Conservation (phyloP, 2,113 vertebrate genomes). For the Sciurus niger region DNA sequence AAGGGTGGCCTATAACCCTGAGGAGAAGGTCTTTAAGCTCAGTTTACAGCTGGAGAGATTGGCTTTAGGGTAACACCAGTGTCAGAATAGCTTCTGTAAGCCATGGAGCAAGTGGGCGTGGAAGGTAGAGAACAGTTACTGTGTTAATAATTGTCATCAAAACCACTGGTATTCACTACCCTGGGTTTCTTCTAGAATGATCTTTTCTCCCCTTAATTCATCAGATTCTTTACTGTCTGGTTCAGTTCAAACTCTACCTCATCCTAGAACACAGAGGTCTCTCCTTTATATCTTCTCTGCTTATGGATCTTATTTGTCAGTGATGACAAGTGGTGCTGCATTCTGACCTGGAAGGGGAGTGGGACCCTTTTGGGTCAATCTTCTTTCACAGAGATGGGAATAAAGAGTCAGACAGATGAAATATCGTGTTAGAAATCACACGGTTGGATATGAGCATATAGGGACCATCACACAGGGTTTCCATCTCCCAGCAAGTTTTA, state of each 20-base stretch:
- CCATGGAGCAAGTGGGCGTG: too few relatives aligned
- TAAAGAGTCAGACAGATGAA: slow-evolving; percentile 1
- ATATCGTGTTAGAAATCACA: neutral
- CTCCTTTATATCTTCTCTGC: neutral
- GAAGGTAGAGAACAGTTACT: neutral
- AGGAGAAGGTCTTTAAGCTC: neutral
- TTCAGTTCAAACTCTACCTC: neutral
- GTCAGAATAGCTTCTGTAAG: neutral
- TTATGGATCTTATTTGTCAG: neutral
- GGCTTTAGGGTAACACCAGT: neutral
- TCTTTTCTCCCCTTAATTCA: neutral
- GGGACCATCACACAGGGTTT: neutral
- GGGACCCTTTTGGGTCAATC: neutral
- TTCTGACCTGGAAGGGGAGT: neutral
- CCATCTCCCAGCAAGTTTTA: neutral
- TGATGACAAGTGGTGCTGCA: neutral
- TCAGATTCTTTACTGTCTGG: neutral
- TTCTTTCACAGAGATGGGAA: slow-evolving; percentile 25
- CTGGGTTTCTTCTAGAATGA: neutral
- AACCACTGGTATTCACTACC: neutral
- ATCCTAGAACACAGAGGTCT: neutral
- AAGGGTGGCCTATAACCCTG: accelerated
- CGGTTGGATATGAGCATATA: neutral
- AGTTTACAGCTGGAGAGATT: neutral
- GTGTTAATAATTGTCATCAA: neutral